phyloP scores from a whole-genome alignment of 2,888 invertebrate genomes.

The Rotaria sp. region DNA sequence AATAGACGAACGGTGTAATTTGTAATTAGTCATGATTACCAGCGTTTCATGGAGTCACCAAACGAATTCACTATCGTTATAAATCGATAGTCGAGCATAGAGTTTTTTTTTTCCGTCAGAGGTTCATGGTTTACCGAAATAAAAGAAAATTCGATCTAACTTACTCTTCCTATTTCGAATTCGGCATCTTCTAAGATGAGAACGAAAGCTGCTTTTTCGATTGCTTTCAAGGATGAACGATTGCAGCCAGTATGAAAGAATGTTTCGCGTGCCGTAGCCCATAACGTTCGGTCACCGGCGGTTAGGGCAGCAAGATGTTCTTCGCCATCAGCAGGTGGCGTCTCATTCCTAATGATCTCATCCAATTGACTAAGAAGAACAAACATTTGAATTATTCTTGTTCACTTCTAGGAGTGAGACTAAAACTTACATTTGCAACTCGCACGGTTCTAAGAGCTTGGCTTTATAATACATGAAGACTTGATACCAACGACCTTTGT shows the following conservation, averaged over 20 bases:
- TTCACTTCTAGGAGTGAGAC: too few relatives aligned
- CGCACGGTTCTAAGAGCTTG: constrained; percentile 73
- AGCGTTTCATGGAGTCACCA: too few relatives aligned
- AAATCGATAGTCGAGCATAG: too few relatives aligned
- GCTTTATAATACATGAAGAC: constrained; percentile 77
- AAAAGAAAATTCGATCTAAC: constrained; percentile 41
- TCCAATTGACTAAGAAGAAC: constrained; percentile 69
- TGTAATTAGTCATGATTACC: too few relatives aligned
- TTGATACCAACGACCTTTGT: constrained; percentile 87
- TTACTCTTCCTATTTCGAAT: constrained; percentile 72
- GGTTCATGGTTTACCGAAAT: too few relatives aligned
- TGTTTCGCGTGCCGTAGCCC: constrained; percentile 69
- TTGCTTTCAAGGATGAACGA: constrained; percentile 74
- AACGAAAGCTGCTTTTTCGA: constrained; percentile 87
- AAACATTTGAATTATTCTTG: background rate
- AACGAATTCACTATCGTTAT: too few relatives aligned
- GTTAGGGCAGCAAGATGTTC: constrained; percentile 81
- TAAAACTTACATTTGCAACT: constrained; percentile 64
- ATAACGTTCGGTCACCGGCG: constrained; percentile 71
- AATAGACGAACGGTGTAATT: too few relatives aligned
- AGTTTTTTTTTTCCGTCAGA: too few relatives aligned
- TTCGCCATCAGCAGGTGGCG: constrained; percentile 72
- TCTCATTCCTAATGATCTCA: constrained; percentile 71
- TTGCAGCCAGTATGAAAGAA: constrained; percentile 80
- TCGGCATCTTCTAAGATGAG: constrained; percentile 81